A percentile compares a stretch with the other conserved stretches of the same genome.
These are phyloP conservation scores for Xenops minutus DNA, from an alignment of 2,797 vertebrate genomes.

Conservation along the genomic window DNA sequence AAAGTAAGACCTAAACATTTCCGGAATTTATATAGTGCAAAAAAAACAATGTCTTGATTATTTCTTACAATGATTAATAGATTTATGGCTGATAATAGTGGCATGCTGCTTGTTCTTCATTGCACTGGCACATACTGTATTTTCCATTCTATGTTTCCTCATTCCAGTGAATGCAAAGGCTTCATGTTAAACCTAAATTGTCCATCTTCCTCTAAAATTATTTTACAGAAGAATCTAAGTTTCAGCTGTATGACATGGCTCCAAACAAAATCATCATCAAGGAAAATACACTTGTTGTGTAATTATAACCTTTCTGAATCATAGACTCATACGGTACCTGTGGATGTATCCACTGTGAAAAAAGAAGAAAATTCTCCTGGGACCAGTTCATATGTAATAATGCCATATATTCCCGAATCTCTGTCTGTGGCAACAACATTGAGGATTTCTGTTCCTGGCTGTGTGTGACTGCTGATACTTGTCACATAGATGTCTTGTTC, in stretches of 20 bases:
- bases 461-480: conserved; percentile 84
- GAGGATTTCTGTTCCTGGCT: conserved; percentile 85
- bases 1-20: neutral
- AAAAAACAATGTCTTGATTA: neutral
- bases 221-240: neutral
- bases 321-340: conserved; percentile 77
- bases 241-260: neutral
- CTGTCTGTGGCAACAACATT: conserved; percentile 84
- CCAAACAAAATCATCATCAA: neutral
- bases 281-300: neutral
- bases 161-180: neutral
- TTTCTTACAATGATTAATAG: neutral
- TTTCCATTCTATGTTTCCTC: neutral
- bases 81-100: neutral
- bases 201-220: neutral
- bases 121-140: neutral
- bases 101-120: neutral
- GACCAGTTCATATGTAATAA: conserved; percentile 83
- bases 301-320: neutral
- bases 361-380: conserved; percentile 81
- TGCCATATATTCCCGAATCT: conserved; percentile 83
- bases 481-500: conserved; percentile 80
- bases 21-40: neutral
- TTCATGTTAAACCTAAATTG: neutral
- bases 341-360: conserved; percentile 83